phyloP scores from a whole-genome alignment of 35 echinoderm and acorn worm genomes.

The Stichopus chloronotus region DNA sequence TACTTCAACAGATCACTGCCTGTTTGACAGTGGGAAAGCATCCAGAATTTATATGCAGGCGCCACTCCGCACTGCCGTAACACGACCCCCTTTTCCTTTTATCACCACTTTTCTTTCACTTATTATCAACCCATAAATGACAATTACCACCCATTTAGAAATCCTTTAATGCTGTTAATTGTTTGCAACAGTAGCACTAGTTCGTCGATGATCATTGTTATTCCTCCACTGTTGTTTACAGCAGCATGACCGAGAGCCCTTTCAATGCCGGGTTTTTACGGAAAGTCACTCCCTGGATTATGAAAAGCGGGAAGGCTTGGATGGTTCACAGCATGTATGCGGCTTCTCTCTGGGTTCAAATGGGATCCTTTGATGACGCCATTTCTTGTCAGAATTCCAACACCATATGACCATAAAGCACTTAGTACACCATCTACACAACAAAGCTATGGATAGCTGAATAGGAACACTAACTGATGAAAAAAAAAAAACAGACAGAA shows the following conservation, averaged over 20 bases:
- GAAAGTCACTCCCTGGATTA: not conserved
- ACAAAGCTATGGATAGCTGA: conserved; percentile 22
- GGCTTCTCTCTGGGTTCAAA: too few species aligned
- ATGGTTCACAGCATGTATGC: too few species aligned
- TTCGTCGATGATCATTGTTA: not conserved
- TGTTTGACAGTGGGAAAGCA: too few species aligned
- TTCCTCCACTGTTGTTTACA: not conserved
- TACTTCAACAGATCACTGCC: too few species aligned
- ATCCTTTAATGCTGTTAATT: not conserved
- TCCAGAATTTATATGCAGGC: too few species aligned
- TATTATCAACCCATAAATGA: not conserved
- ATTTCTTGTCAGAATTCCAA: not conserved
- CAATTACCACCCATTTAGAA: not conserved
- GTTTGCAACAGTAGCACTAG: not conserved
- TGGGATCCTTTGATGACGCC: too few species aligned
- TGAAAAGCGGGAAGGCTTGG: too few species aligned
- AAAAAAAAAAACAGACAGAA: too few species aligned
- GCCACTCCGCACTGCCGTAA: too few species aligned
- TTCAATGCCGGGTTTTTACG: not conserved
- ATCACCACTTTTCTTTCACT: not conserved
- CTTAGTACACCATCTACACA: conserved; percentile 26
- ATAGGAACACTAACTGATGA: not conserved
- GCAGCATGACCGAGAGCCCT: not conserved
- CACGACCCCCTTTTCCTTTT: too few species aligned
- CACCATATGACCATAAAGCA: not conserved